These are phyloP conservation scores for Cydia pomonella DNA, from an alignment of 1,140 invertebrate genomes.

Conservation along the genomic window DNA sequence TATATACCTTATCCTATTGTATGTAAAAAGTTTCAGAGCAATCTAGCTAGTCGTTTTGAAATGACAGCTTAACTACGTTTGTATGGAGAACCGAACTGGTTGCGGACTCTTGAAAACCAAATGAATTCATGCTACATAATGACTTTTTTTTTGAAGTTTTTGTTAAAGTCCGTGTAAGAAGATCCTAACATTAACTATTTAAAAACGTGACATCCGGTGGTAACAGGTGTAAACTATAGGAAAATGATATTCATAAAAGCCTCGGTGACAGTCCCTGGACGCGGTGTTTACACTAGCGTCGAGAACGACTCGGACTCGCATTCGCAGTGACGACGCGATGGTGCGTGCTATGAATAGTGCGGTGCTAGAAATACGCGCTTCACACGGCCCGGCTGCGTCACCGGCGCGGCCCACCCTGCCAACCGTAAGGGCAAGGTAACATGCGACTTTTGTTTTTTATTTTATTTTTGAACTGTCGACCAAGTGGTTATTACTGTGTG, in stretches of 20 bases:
- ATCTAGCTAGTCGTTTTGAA: too few relatives aligned
- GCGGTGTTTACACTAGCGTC: not conserved
- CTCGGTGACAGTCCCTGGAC: not conserved
- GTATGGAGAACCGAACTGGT: too few relatives aligned
- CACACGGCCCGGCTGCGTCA: slow-evolving; percentile 60
- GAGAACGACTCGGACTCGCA: not conserved
- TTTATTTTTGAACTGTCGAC: slow-evolving; percentile 1
- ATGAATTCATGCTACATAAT: too few relatives aligned
- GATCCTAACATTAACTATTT: not conserved
- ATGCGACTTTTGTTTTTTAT: slow-evolving; percentile 7
- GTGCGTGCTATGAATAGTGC: too few relatives aligned
- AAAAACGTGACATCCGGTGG: not conserved
- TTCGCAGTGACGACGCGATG: slow-evolving; percentile 43
- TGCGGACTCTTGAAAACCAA: too few relatives aligned
- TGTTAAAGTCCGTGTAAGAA: too few relatives aligned
- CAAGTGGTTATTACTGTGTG: not conserved
- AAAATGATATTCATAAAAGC: slow-evolving; percentile 3
- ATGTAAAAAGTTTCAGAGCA: too few relatives aligned
- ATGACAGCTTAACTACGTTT: too few relatives aligned
- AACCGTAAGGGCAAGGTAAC: slow-evolving; percentile 17
- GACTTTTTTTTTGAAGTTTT: too few relatives aligned
- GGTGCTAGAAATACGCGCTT: slow-evolving; percentile 59
- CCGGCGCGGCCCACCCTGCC: slow-evolving; percentile 38
- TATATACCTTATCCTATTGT: too few relatives aligned
- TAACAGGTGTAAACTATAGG: not conserved